Evolutionary conservation across 2,113 vertebrate species (phyloP).

Genomic region (Corvus cornix): DNA sequence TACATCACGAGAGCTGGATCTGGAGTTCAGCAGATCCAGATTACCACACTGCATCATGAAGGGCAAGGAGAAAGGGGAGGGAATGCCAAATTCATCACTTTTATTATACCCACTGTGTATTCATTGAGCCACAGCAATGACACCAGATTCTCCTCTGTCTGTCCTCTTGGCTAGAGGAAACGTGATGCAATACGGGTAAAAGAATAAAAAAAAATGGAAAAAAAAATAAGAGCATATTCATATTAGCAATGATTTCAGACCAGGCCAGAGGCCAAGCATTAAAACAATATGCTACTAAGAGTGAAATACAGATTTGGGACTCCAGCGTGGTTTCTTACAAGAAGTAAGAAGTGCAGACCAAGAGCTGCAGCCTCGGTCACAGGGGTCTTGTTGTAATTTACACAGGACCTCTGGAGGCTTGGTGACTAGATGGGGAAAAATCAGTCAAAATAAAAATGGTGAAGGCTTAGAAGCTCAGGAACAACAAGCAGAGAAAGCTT

Average conservation of each 20-base stretch:
- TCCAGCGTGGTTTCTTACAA: constrained; percentile 61
- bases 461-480: background rate
- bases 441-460: background rate
- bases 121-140: constrained; percentile 75
- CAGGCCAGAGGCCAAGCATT: constrained; percentile 15
- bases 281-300: constrained; percentile 41
- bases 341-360: background rate
- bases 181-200: constrained; percentile 65
- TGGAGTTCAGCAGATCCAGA: constrained; percentile 47
- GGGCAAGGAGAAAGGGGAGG: constrained; percentile 45
- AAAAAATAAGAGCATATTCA: constrained; percentile 63
- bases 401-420: background rate
- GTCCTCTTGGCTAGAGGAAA: constrained; percentile 75
- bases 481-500: background rate
- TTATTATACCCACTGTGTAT: constrained; percentile 74
- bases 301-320: constrained; percentile 41
- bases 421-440: background rate
- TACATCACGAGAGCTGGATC: constrained; percentile 42
- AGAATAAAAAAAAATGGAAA: constrained; percentile 41
- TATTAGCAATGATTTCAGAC: constrained; percentile 57
- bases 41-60: constrained; percentile 29
- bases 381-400: background rate
- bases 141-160: constrained; percentile 73
- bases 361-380: constrained; percentile 3
- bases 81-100: constrained; percentile 60